Conservation (phyloP, 1,140 invertebrate species). For the Zaprionus kolodkinae region DNA sequence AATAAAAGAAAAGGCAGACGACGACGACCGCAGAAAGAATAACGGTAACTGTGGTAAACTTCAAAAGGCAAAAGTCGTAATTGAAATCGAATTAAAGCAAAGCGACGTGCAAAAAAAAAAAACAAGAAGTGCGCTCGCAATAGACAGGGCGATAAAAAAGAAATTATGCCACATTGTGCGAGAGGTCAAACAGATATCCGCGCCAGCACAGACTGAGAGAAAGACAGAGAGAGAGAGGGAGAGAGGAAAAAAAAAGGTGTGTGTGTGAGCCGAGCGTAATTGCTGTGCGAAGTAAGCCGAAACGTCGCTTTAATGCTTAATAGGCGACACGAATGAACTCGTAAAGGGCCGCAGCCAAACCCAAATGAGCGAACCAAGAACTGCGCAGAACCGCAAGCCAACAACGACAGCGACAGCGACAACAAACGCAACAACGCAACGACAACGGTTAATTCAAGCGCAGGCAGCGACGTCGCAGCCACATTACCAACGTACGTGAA, state of each 20-base stretch:
- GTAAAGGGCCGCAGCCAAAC: slow-evolving; percentile 58
- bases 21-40: slow-evolving; percentile 38
- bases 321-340: slow-evolving; percentile 74
- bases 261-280: slow-evolving; percentile 27
- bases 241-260: not conserved
- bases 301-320: slow-evolving; percentile 52
- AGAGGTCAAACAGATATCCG: slow-evolving; percentile 56
- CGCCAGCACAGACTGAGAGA: not conserved
- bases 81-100: slow-evolving; percentile 82
- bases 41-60: slow-evolving; percentile 56
- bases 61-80: slow-evolving; percentile 67
- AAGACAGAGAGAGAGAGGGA: not conserved
- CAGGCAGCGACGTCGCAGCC: slow-evolving; percentile 32
- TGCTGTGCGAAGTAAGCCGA: slow-evolving; percentile 41
- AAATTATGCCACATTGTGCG: slow-evolving; percentile 79
- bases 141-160: slow-evolving; percentile 72
- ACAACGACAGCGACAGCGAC: slow-evolving; percentile 11
- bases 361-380: slow-evolving; percentile 40
- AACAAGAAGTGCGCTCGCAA: slow-evolving; percentile 34
- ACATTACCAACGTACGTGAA: slow-evolving; percentile 2
- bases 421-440: slow-evolving; percentile 3
- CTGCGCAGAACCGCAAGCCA: slow-evolving; percentile 30
- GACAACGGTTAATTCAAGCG: slow-evolving; percentile 70
- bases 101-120: slow-evolving; percentile 63
- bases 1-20: slow-evolving; percentile 21